A percentile compares a stretch with the other conserved stretches of the same genome.
These are phyloP conservation scores for Palythoa grandis DNA, from an alignment of 92 coral and sea anemone species.

Conservation along the genomic window DNA sequence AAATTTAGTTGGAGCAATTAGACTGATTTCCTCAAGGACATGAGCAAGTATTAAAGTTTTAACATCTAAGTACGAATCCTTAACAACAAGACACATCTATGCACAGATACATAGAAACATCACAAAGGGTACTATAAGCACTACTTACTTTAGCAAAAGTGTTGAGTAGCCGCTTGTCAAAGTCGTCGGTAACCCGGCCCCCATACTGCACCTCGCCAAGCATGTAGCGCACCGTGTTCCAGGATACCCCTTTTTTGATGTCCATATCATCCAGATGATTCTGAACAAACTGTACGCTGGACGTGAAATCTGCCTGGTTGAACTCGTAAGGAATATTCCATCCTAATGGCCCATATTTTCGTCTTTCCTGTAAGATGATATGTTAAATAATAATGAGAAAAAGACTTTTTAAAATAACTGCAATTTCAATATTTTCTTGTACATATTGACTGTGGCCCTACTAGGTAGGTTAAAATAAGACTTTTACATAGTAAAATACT, in stretches of 20 bases:
- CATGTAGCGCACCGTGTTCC: constrained; percentile 99
- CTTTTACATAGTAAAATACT: no score
- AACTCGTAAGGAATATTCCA: constrained; percentile 98
- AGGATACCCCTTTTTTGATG: constrained; percentile 95
- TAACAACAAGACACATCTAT: no score
- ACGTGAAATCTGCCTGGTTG: constrained; percentile 99
- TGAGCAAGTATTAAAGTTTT: no score
- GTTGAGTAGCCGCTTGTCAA: constrained; percentile 91
- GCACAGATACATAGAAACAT: no score
- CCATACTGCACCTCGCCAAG: constrained; percentile 96
- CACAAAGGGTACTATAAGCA: background rate
- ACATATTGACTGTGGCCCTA: no score
- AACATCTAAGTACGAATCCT: no score
- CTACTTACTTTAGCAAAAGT: constrained; percentile 85
- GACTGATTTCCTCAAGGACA: no score
- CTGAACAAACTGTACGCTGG: constrained; percentile 98
- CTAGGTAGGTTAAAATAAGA: no score
- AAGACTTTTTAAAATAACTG: no score
- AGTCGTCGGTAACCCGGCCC: constrained; percentile 94
- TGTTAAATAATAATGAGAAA: no score
- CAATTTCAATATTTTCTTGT: no score
- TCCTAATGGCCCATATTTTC: constrained; percentile 96
- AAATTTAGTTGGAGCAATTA: no score
- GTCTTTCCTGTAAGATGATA: constrained; percentile 75
- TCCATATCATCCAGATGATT: constrained; percentile 96